These are phyloP conservation scores for Emmelina monodactyla DNA, from an alignment of 2,888 invertebrate species.

Conservation along the genomic window DNA sequence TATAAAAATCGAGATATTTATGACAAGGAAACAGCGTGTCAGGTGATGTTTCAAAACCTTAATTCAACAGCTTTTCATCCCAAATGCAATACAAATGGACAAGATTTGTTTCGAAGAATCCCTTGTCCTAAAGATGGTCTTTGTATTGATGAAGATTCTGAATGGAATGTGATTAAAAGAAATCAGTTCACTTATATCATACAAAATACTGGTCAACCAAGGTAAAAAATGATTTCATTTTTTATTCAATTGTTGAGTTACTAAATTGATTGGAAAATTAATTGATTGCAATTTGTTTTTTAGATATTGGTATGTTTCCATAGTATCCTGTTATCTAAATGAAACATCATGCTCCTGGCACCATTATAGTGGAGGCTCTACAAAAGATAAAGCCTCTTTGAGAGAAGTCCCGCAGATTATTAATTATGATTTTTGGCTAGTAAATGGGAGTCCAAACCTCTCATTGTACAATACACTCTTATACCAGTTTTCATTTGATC, in stretches of 20 bases:
- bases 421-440: slow-evolving; percentile 92
- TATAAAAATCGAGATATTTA: slow-evolving; percentile 76
- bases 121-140: slow-evolving; percentile 81
- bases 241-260: too few species aligned
- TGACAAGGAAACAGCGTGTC: slow-evolving; percentile 79
- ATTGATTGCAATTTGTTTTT: slow-evolving; percentile 5
- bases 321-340: slow-evolving; percentile 91
- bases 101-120: slow-evolving; percentile 80
- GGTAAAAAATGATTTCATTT: slow-evolving; percentile 72
- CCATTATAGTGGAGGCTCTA: slow-evolving; percentile 63
- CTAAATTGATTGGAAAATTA: too few species aligned
- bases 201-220: slow-evolving; percentile 87
- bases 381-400: slow-evolving; percentile 36
- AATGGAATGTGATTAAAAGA: slow-evolving; percentile 83
- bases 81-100: slow-evolving; percentile 79
- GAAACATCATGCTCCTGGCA: slow-evolving; percentile 85
- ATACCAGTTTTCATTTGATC: slow-evolving; percentile 96
- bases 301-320: slow-evolving; percentile 95
- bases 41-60: slow-evolving; percentile 85
- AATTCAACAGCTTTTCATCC: slow-evolving; percentile 85
- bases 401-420: slow-evolving; percentile 42
- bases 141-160: slow-evolving; percentile 87
- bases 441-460: slow-evolving; percentile 93
- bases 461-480: slow-evolving; percentile 87
- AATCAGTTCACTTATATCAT: slow-evolving; percentile 96